Conservation (phyloP, 2,113 vertebrate genomes). For the Odobenus rosmarus region DNA sequence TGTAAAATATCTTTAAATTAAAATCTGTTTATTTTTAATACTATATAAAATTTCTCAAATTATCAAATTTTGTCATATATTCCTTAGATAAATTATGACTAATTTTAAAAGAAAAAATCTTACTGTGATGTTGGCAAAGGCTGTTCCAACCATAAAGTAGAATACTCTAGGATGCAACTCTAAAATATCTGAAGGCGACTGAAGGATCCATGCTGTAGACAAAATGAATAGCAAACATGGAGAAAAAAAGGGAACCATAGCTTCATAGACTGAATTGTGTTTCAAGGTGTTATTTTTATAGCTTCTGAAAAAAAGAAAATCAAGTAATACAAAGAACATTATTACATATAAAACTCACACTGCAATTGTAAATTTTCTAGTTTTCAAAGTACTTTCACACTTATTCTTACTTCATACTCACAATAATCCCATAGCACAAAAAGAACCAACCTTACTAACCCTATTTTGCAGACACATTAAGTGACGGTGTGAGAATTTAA, state of each 20-base stretch:
- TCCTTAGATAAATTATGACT: neutral
- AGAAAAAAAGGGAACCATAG: conserved; percentile 94
- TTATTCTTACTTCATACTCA: neutral
- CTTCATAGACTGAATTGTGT: conserved; percentile 93
- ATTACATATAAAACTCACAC: conserved; percentile 52
- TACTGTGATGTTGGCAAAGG: conserved; percentile 97
- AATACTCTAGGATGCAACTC: conserved; percentile 93
- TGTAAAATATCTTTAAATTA: neutral
- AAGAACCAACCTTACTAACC: neutral
- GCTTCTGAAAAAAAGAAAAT: conserved; percentile 86
- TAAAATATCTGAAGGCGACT: conserved; percentile 91
- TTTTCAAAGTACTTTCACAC: conserved; percentile 43
- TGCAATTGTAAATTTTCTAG: neutral
- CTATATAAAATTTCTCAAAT: neutral
- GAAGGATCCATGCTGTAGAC: conserved; percentile 91
- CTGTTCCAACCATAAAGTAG: conserved; percentile 98
- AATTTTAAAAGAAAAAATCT: conserved; percentile 78
- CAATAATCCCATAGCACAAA: neutral
- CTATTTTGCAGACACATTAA: neutral
- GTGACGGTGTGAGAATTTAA: conserved; percentile 32
- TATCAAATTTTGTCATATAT: neutral
- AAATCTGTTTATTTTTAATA: conserved; percentile 34
- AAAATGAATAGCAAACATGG: conserved; percentile 94
- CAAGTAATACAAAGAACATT: conserved; percentile 66
- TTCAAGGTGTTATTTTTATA: conserved; percentile 93